Conservation (phyloP, 1,140 invertebrate species). For the Sycobia sp. region DNA sequence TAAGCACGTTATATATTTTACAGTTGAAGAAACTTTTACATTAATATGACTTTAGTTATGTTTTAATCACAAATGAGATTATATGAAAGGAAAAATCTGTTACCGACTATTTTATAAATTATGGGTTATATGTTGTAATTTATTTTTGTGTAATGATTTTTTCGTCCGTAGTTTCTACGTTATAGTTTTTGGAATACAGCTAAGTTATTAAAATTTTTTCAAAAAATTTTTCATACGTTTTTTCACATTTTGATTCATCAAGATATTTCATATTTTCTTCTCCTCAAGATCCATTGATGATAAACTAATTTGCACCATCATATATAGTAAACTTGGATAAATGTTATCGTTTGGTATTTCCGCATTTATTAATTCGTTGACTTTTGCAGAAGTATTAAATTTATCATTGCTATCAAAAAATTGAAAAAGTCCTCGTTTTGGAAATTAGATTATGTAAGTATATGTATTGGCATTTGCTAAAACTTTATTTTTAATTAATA, state of each 20-base stretch:
- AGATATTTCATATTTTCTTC: not conserved
- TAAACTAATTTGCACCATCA: no score
- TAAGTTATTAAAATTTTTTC: slow-evolving; percentile 14
- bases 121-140: no score
- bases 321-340: not conserved
- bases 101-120: no score
- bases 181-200: slow-evolving; percentile 10
- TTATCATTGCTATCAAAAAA: not conserved
- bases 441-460: no score
- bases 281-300: not conserved
- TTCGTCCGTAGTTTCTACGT: no score
- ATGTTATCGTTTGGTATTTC: not conserved
- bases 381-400: not conserved
- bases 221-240: not conserved
- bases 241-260: not conserved
- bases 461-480: not conserved
- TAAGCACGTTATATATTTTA: no score
- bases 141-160: no score
- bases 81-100: no score
- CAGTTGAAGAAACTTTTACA: no score
- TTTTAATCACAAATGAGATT: no score
- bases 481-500: not conserved
- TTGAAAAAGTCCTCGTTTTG: not conserved
- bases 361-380: not conserved
- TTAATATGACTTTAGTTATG: no score